Evolutionary conservation across 2,888 invertebrate species (phyloP), one percentile per base, ranked within the genome.

Genomic region (Platynereis dumerilii): DNA sequence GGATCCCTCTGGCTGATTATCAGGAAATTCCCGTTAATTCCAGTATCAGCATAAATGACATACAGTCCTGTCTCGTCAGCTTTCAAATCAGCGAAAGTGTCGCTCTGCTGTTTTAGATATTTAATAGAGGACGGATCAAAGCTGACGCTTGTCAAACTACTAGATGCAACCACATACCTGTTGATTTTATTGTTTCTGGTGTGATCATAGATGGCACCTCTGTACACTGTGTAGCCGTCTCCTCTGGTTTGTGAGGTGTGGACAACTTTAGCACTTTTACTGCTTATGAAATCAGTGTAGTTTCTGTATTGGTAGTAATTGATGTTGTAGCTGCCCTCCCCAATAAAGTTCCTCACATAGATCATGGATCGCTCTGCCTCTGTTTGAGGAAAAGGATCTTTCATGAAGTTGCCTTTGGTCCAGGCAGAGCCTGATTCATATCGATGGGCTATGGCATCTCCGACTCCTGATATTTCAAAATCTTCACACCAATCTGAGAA

Each of bases 21-120:
- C 20, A 34, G 29, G 1, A 58, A n/a, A n/a, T 58, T 58, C 7
- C 34, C 34, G 24, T 58, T 58, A 17, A 28, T 45, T 2, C 24
- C 26, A 1, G 58, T 26, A 1, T 27, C 28, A 27, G 17, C 12
- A n/a, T 58, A 58, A 2, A 58, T n/a, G 5, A 45, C 24, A 27
- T 45, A 58, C 42, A 58, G 28, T 10, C 58, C 58, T 15, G 28
- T 15, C 44, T 58, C 58, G 44, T 58, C 58, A 2, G 28, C 58
- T 15, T 58, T 58, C 15, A 58, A 26, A 27, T 58, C 58, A 12
- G 45, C 17, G 2, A 3, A 22, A 7, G 57, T 57, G 5, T 24
- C 27, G 20, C 26, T 3, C n/a, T 1, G 15, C 1, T 26, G 27
- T 1, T 15, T 27, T 2, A n/a, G 26, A 20, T 58, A 58, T 5